Evolutionary conservation across 2,888 invertebrate genomes (phyloP), one percentile per base, ranked within the genome.

Genomic region (Acleris literana): DNA sequence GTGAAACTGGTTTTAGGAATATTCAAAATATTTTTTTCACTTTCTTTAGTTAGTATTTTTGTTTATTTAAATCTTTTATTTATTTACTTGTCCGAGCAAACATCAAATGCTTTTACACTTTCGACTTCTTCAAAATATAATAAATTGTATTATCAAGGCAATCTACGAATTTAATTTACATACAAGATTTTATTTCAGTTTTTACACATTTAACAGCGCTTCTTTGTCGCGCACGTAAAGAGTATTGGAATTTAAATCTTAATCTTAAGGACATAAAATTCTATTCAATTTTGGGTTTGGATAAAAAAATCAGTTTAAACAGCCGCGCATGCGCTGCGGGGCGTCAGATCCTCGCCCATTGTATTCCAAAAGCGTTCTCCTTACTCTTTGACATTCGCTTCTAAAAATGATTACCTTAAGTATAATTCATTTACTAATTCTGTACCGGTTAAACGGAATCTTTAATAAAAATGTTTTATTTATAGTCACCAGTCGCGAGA

Each of bases 101-200:
- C n/a, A 46, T 46, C 6, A 7, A 46, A n/a, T 17, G 17, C 44
- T 44, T 16, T 16, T n/a, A 44, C 46, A 17, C 46, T 16, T 46
- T 46, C 6, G n/a, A 2, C 6, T 33, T 17, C 53, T 63, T 65
- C 39, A 17, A 54, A 58, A 72, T 79, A 72, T 78, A 33, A 78
- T 77, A 80, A 78, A 78, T 79, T 81, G 82, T 82, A 79, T 78
- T 78, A 76, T 77, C 73, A 72, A 77, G 73, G 80, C 79, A 79
- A 80, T 84, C 83, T 82, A 89, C 82, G 86, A 87, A 88, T 90
- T 88, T 83, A 87, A 91, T 90, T 91, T 90, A 88, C 87, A 86
- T 90, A 87, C 82, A 84, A 29, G 81, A 84, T 88, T 88, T 88
- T 87, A 89, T 89, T 86, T 79, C 80, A 82, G 75, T 84, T 87